A percentile compares a stretch with the other conserved stretches of the same genome.
These are phyloP conservation scores for Hirtodrosophila confusa DNA, from an alignment of 2,888 invertebrate species.

Conservation along the genomic window DNA sequence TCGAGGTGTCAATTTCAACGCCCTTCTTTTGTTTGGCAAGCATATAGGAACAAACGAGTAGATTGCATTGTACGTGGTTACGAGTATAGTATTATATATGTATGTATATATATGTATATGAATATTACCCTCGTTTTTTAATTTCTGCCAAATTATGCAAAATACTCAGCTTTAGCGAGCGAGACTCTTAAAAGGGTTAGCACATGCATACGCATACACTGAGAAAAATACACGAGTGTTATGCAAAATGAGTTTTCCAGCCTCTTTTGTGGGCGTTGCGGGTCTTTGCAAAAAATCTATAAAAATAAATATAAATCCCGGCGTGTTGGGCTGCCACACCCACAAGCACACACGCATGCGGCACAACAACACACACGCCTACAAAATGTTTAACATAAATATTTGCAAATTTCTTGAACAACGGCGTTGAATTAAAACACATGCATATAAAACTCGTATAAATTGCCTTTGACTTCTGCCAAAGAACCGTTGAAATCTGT, in stretches of 20 bases:
- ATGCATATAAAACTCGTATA: conserved; percentile 49
- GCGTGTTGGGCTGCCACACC: conserved; percentile 48
- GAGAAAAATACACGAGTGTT: conserved; percentile 15
- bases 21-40: conserved; percentile 75
- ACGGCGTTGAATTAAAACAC: conserved; percentile 58
- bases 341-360: conserved; percentile 15
- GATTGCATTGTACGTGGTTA: conserved; percentile 34
- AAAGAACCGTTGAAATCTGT: conserved; percentile 36
- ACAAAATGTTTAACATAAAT: conserved; percentile 72
- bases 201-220: conserved; percentile 34
- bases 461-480: conserved; percentile 67
- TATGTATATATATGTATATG: conserved; percentile 29
- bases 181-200: conserved; percentile 27
- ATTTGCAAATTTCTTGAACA: conserved; percentile 62
- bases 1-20: conserved; percentile 84
- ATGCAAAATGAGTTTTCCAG: conserved; percentile 30
- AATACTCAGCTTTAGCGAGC: conserved; percentile 33
- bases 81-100: neutral
- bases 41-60: conserved; percentile 30
- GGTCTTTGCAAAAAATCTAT: conserved; percentile 29
- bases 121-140: conserved; percentile 76
- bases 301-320: conserved; percentile 33
- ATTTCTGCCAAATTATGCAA: conserved; percentile 76
- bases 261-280: conserved; percentile 28
- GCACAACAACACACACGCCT: conserved; percentile 47